A percentile compares a stretch with the other conserved stretches of the same genome.
Evolutionary conservation across 1,140 invertebrate genomes (phyloP).

Genomic region (Caerostris extrusa): DNA sequence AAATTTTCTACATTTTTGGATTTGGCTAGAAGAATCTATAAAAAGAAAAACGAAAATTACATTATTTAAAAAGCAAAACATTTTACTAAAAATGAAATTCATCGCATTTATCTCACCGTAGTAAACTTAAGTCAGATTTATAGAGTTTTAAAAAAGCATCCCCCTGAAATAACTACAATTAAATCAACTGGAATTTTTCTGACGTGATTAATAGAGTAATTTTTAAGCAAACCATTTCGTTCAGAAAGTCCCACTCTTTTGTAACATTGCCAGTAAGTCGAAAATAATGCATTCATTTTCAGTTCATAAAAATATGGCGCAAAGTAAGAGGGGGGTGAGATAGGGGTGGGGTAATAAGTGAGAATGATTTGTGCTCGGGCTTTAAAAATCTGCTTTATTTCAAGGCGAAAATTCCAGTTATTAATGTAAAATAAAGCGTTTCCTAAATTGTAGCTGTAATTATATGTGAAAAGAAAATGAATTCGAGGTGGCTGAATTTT

Average conservation of each 20-base stretch:
- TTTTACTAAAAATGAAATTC: too few relatives aligned
- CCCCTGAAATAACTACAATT: background rate
- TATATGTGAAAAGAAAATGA: constrained; percentile 73
- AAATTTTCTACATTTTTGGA: too few relatives aligned
- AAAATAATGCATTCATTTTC: constrained; percentile 33
- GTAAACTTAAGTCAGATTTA: background rate
- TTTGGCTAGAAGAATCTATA: too few relatives aligned
- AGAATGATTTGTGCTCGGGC: constrained; percentile 53
- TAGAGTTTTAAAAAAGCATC: background rate
- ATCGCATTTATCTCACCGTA: background rate
- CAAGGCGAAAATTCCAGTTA: constrained; percentile 66
- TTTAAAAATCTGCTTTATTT: constrained; percentile 71
- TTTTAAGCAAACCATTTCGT: background rate
- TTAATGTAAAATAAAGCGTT: constrained; percentile 75
- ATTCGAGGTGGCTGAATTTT: constrained; percentile 11
- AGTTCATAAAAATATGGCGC: constrained; percentile 52
- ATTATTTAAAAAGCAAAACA: too few relatives aligned
- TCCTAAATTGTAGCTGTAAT: constrained; percentile 67
- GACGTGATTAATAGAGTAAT: background rate
- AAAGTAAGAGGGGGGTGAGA: background rate
- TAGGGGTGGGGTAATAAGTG: background rate
- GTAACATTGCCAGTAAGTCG: constrained; percentile 50
- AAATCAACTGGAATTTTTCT: background rate
- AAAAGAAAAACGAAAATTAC: too few relatives aligned
- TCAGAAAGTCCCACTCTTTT: background rate